Evolutionary conservation across 2,888 invertebrate species (phyloP), one percentile per base, ranked within the genome.

Genomic region (Lasioglossum calceatum): DNA sequence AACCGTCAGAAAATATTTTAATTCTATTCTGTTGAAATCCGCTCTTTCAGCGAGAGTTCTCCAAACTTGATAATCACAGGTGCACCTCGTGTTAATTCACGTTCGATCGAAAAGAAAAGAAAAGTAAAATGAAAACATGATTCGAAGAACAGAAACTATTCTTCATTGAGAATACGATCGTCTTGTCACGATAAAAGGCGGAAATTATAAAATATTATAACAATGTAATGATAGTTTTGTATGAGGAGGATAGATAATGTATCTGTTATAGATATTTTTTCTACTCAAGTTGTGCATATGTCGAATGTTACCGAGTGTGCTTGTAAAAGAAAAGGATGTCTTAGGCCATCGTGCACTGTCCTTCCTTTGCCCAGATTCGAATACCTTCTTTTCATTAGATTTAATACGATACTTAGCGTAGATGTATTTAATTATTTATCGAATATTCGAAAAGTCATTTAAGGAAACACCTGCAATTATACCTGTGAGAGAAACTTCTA

Each of bases 221-320:
- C 87, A 87, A 88, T 90, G 88, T 90, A 92, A 92, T 92, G 80
- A 92, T 93, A 93, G 91, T 93, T 93, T 93, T 93, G 85, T 93
- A 93, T 92, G 88, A 93, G 90, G 87, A 88, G 88, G 89, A 92
- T 93, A 93, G 91, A 90, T 89, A 84, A 91, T 93, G 89, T 93
- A 92, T 93, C 92, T 92, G 92, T 93, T 93, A 92, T 92, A 93
- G 91, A 93, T 93, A 93, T 94, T 93, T 93, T 93, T 94, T 93
- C 93, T 93, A 93, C 92, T 92, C 91, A 87, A 94, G 88, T 92
- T 91, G 92, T 90, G 92, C 90, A 92, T 93, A 92, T 90, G 90
- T 93, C 90, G 91, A 89, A 92, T 92, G 91, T 92, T 92, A 90
- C 89, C 87, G 87, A 91, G 91, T 92, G 89, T 91, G 91, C 89